Percentiles rank a stretch among this genome's conserved stretches.
These are phyloP conservation scores for Pammene aurita DNA, from an alignment of 2,888 invertebrate species.

Conservation along the genomic window DNA sequence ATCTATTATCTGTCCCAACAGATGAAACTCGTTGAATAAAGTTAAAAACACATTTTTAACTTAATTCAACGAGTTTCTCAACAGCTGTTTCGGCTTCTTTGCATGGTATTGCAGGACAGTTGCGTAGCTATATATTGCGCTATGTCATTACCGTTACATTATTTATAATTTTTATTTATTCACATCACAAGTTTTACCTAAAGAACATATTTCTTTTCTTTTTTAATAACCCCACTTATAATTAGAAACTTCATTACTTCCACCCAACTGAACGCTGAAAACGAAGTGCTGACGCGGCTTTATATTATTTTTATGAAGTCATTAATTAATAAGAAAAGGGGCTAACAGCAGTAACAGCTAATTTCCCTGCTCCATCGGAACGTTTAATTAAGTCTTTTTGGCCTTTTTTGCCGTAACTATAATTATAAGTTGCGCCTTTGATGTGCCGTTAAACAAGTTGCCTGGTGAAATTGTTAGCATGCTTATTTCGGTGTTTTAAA, in stretches of 20 bases:
- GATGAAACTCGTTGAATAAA: no score
- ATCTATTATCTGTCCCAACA: no score
- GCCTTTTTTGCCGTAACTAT: slow-evolving; percentile 36
- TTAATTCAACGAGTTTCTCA: no score
- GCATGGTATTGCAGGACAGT: no score
- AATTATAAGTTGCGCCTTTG: slow-evolving; percentile 41
- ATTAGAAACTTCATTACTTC: slow-evolving; percentile 32
- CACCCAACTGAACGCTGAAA: slow-evolving; percentile 14
- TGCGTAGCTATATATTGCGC: no score
- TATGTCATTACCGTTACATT: no score
- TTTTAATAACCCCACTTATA: slow-evolving; percentile 16
- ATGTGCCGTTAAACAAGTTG: slow-evolving; percentile 31
- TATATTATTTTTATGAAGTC: slow-evolving; percentile 41
- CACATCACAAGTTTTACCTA: no score
- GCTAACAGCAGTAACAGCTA: slow-evolving; percentile 42
- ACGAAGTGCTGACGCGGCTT: slow-evolving; percentile 27
- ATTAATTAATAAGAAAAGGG: slow-evolving; percentile 41
- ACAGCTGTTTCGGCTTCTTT: no score
- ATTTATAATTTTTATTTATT: no score
- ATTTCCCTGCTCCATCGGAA: slow-evolving; percentile 39
- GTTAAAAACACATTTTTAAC: no score
- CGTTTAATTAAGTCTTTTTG: slow-evolving; percentile 40
- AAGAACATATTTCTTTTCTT: not conserved
- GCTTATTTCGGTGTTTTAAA: slow-evolving; percentile 15
- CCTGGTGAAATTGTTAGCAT: slow-evolving; percentile 25